Percentiles rank a stretch among this genome's conserved stretches.
Conservation (phyloP, 2,113 vertebrate genomes). For the Beaufortia kweichowensis region DNA sequence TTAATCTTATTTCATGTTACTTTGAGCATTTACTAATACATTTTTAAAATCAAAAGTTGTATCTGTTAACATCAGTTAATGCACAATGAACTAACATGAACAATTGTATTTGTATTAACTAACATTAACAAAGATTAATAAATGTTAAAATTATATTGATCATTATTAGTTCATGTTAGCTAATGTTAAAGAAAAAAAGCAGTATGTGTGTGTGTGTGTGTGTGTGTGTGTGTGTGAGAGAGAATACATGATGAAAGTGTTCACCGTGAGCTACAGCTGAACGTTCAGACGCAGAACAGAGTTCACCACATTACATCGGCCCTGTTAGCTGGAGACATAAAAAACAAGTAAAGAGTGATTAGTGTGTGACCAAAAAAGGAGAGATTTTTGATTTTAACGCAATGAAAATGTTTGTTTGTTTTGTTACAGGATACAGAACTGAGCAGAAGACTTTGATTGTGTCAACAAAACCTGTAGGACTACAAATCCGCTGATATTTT, state of each 20-base stretch:
- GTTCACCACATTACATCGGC: not conserved
- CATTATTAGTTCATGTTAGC: no score
- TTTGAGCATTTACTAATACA: no score
- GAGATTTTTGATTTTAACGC: no score
- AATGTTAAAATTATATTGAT: no score
- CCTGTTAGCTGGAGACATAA: not conserved
- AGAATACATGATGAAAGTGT: constrained; percentile 27
- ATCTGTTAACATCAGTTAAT: no score
- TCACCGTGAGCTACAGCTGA: constrained; percentile 10
- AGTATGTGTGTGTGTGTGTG: not conserved
- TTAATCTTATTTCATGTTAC: no score
- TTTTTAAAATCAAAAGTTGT: no score
- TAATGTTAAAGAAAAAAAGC: not conserved
- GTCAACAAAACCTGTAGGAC: not conserved
- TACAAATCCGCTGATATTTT: constrained; percentile 4
- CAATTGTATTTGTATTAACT: no score
- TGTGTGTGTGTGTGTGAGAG: not conserved
- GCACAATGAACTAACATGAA: no score
- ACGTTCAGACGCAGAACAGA: constrained; percentile 13
- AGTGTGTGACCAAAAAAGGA: no score
- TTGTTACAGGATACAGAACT: constrained; percentile 25
- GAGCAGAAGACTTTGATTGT: not conserved
- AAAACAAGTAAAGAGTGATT: not conserved
- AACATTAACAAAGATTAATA: no score
- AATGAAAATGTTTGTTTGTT: no score